phyloP scores from a whole-genome alignment of 2,888 invertebrate species.

The Caenorhabditis drosophilae region DNA sequence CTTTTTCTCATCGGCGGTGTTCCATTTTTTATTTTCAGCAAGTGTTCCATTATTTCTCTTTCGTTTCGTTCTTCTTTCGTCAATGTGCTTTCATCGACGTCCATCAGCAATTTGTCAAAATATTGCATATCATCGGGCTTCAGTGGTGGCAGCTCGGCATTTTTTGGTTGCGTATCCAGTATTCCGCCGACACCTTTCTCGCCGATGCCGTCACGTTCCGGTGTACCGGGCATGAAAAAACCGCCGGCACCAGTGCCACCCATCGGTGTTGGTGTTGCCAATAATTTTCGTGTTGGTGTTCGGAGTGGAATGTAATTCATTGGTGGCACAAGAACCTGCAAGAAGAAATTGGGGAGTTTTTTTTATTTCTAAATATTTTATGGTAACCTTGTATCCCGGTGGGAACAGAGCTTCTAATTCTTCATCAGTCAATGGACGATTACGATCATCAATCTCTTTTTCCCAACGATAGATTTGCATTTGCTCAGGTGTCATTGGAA shows the following conservation, averaged over 20 bases:
- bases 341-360: too few relatives aligned
- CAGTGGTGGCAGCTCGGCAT: constrained; percentile 93
- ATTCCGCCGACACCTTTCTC: constrained; percentile 65
- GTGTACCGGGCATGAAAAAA: constrained; percentile 83
- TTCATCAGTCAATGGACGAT: constrained; percentile 93
- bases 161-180: constrained; percentile 90
- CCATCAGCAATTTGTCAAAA: constrained; percentile 95
- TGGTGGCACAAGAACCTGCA: constrained; percentile 87
- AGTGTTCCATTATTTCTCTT: constrained; percentile 95
- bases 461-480: constrained; percentile 76
- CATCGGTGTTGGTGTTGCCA: constrained; percentile 97
- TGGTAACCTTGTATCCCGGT: constrained; percentile 95
- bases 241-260: constrained; percentile 74
- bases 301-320: constrained; percentile 93
- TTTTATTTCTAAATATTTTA: too few relatives aligned
- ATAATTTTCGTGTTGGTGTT: constrained; percentile 94
- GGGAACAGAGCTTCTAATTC: constrained; percentile 97
- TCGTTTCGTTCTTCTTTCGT: constrained; percentile 94
- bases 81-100: constrained; percentile 88
- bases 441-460: constrained; percentile 92
- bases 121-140: constrained; percentile 99
- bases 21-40: constrained; percentile 98
- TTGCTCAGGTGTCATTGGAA: constrained; percentile 96
- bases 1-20: constrained; percentile 96
- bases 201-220: constrained; percentile 60